Conservation (phyloP, 2,797 vertebrate genomes). For the Sparidentex hasta region DNA sequence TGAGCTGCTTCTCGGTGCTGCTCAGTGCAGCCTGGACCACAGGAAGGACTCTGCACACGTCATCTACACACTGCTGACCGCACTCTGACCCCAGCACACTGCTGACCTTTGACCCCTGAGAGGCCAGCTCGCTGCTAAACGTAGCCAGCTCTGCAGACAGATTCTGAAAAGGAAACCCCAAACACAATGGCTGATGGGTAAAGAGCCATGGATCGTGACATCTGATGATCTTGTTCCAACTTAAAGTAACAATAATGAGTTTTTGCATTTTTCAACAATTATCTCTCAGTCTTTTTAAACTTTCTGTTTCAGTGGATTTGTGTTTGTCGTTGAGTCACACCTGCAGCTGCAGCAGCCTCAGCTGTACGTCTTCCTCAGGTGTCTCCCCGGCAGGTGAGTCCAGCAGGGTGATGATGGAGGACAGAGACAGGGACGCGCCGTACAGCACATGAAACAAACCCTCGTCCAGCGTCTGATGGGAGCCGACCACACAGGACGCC, state of each 20-base stretch:
- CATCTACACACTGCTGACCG: constrained; percentile 81
- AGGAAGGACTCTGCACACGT: constrained; percentile 79
- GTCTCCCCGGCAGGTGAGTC: constrained; percentile 65
- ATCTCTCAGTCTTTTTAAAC: too few relatives aligned
- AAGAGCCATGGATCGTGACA: too few relatives aligned
- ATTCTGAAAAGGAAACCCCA: constrained; percentile 75
- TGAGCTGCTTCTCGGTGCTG: constrained; percentile 82
- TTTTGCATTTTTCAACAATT: too few relatives aligned
- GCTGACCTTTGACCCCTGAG: constrained; percentile 84
- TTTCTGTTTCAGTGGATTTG: too few relatives aligned
- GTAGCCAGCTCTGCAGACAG: constrained; percentile 86
- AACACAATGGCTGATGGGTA: too few relatives aligned
- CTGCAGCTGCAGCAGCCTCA: constrained; percentile 84
- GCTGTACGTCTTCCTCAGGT: constrained; percentile 73
- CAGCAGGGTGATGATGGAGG: constrained; percentile 83
- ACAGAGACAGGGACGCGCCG: constrained; percentile 84
- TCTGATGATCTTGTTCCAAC: too few relatives aligned
- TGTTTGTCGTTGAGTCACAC: constrained; percentile 67
- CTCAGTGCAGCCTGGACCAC: constrained; percentile 76
- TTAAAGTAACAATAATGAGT: too few relatives aligned
- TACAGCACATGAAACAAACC: constrained; percentile 87
- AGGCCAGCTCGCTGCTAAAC: constrained; percentile 82
- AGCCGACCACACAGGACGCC: constrained; percentile 19
- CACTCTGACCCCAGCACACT: constrained; percentile 65
- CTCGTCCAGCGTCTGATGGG: constrained; percentile 79